A percentile compares a stretch with the other conserved stretches of the same genome.
These are phyloP conservation scores for Coenonympha arcania DNA, from an alignment of 2,888 invertebrate species.

Conservation along the genomic window DNA sequence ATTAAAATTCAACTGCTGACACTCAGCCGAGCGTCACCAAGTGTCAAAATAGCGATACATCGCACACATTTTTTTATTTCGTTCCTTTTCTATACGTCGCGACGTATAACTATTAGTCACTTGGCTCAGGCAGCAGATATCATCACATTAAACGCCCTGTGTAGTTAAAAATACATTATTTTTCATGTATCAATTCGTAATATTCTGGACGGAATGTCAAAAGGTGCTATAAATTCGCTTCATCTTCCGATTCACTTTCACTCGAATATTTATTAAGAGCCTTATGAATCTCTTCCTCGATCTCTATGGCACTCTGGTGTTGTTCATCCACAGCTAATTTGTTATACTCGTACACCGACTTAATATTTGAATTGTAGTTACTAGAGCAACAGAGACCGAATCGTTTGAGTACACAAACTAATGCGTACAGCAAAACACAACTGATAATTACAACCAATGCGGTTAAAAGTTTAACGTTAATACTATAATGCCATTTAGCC, in stretches of 20 bases:
- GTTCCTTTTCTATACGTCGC: no score
- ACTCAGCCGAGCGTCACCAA: no score
- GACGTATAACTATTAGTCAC: no score
- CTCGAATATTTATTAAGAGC: constrained; percentile 53
- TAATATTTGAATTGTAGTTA: constrained; percentile 52
- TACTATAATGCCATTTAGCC: constrained; percentile 62
- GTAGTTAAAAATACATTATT: constrained; percentile 30
- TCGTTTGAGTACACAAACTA: constrained; percentile 44
- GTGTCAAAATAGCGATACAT: no score
- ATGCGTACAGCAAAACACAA: constrained; percentile 43
- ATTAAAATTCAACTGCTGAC: no score
- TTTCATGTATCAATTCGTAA: constrained; percentile 46
- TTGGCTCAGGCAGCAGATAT: no score
- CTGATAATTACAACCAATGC: constrained; percentile 44
- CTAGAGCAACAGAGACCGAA: constrained; percentile 38
- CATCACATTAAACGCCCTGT: constrained; percentile 57
- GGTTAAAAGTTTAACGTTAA: constrained; percentile 57
- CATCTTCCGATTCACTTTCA: constrained; percentile 62
- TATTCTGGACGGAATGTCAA: constrained; percentile 44
- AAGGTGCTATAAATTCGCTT: constrained; percentile 57
- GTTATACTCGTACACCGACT: constrained; percentile 46
- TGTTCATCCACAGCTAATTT: constrained; percentile 61
- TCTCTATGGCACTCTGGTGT: constrained; percentile 53
- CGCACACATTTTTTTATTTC: no score
- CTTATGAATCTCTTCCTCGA: constrained; percentile 61